A percentile compares a stretch with the other conserved stretches of the same genome.
phyloP scores from a whole-genome alignment of 2,888 invertebrate genomes.

The Phania funesta region DNA sequence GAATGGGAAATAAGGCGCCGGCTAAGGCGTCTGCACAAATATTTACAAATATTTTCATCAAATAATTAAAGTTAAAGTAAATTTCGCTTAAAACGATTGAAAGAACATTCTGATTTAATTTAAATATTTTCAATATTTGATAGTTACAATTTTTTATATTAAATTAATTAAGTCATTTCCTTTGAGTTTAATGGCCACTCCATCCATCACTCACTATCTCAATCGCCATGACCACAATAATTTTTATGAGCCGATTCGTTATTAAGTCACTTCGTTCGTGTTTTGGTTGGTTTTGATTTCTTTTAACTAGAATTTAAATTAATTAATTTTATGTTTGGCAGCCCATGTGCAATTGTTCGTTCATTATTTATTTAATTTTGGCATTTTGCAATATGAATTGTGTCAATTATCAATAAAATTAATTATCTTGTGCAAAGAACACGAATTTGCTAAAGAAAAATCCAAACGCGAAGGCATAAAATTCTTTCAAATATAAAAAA shows the following conservation, averaged over 20 bases:
- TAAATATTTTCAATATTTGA: background rate
- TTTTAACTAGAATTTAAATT: constrained; percentile 24
- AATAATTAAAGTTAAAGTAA: background rate
- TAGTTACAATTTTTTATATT: background rate
- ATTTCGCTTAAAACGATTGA: background rate
- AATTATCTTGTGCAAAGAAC: constrained; percentile 39
- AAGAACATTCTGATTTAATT: background rate
- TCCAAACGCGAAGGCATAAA: background rate
- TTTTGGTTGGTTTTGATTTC: constrained; percentile 9
- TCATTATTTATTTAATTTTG: constrained; percentile 37
- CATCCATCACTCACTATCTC: constrained; percentile 23
- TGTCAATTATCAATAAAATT: constrained; percentile 62
- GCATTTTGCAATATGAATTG: constrained; percentile 43
- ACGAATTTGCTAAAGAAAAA: background rate
- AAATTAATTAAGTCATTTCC: constrained; percentile 33
- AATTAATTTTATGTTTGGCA: constrained; percentile 39
- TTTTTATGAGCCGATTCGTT: background rate
- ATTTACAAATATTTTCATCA: background rate
- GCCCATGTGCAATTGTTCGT: constrained; percentile 17
- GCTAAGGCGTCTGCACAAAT: background rate
- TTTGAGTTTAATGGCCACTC: constrained; percentile 57
- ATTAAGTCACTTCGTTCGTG: background rate
- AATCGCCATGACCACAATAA: constrained; percentile 39
- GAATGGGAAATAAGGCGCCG: constrained; percentile 43
- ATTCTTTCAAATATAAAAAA: background rate